Conservation (phyloP, 1,140 invertebrate genomes). For the Tetramorium parvispinum region DNA sequence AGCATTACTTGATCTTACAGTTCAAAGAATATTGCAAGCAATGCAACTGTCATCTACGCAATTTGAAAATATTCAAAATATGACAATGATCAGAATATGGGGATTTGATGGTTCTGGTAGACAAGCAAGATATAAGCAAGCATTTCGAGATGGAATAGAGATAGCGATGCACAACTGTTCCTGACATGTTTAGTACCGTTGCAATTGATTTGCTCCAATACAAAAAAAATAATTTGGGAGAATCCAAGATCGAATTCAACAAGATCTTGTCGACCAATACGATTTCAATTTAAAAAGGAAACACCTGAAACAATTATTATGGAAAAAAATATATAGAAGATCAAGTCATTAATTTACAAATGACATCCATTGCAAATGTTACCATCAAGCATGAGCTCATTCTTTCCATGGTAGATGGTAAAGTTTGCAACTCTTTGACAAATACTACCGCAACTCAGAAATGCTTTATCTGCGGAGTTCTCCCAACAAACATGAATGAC, state of each 20-base stretch:
- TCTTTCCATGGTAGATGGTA: constrained; percentile 6
- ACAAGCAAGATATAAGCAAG: constrained; percentile 3
- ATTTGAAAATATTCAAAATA: not conserved
- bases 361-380: not conserved
- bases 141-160: constrained; percentile 1
- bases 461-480: constrained; percentile 5
- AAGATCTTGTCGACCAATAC: constrained; percentile 9
- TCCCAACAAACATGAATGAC: constrained; percentile 1
- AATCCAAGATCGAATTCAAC: constrained; percentile 6
- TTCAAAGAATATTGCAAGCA: constrained; percentile 13
- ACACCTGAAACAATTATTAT: not conserved
- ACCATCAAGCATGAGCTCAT: constrained; percentile 14
- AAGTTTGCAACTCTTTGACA: constrained; percentile 11
- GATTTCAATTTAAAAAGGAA: constrained; percentile 7
- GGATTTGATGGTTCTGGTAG: constrained; percentile 17
- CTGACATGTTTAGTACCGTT: not conserved
- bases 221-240: not conserved
- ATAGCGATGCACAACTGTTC: not conserved
- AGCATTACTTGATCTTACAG: not conserved
- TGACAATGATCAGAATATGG: constrained; percentile 10
- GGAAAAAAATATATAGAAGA: not conserved
- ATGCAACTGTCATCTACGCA: not conserved
- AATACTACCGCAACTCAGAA: not conserved
- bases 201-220: not conserved
- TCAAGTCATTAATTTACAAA: constrained; percentile 20